Base-by-base conservation (phyloP, 2,113 vertebrate species). In the Dicerorhinus sumatrensis region DNA sequence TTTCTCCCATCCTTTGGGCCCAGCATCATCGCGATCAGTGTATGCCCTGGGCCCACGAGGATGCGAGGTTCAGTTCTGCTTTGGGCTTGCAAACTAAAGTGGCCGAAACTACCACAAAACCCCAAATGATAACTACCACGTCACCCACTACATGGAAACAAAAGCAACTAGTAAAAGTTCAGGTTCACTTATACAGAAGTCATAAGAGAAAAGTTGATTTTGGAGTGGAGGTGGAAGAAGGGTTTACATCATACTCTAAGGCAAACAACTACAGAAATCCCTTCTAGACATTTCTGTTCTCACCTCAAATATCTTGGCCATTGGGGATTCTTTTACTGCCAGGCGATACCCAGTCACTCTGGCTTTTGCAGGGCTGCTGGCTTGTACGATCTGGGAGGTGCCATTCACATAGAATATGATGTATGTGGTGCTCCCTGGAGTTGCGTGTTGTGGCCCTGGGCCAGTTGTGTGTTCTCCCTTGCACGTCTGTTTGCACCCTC, bases 121-220 rank as follows among this genome's bases (percentile, higher is more conserved):
- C 39, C 63, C 69, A 90, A 33, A 77, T 58, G 91, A 76, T 60
- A 89, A 72, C 67, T 36, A 33, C 39, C 48, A 54, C 54, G 21
- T 51, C n/a, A n/a, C 42, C 60, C 62, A 23, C 51, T 58, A 23
- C n/a, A 17, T 3, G n/a, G 80, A 87, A 83, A 67, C n/a, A 82
- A 90, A 91, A 94, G 29, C 21, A 31, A 75, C n/a, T 8, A 39
- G 56, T 77, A 58, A 89, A 83, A 86, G 92, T 75, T 62, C n/a
- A 94, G 42, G 58, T 93, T 94, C 84, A 88, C 56, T 62, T 70
- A 39, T 25, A 75, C 77, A 63, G 70, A 94, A 86, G 20, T 76
- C 46, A 95, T 86, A 67, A 62, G 63, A 65, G 79, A 23, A 72
- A 92, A 75, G 85, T 73, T 87, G 75, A 69, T 89, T 96, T 96